These are phyloP conservation scores for Latrodectus elegans DNA, from an alignment of 2,888 invertebrate species.

Conservation along the genomic window DNA sequence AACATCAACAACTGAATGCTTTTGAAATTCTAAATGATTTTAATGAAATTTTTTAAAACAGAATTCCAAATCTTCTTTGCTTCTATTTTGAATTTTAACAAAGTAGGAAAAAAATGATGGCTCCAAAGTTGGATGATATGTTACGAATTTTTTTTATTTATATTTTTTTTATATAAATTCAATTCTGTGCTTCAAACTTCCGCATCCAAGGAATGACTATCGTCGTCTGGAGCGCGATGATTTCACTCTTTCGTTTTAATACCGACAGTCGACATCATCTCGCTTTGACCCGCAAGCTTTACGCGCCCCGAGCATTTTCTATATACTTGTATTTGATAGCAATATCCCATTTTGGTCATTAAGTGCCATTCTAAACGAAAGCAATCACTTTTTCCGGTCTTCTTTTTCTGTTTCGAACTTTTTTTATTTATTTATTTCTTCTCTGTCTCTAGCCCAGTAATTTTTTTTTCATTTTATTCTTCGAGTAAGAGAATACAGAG, in stretches of 20 bases:
- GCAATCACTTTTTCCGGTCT: slow-evolving; percentile 46
- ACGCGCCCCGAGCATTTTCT: slow-evolving; percentile 29
- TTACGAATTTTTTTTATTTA: background rate
- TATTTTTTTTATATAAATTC: background rate
- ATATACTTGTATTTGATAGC: slow-evolving; percentile 36
- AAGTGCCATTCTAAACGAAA: slow-evolving; percentile 44
- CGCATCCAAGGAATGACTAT: slow-evolving; percentile 9
- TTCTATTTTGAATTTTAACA: background rate
- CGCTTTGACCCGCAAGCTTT: slow-evolving; percentile 20
- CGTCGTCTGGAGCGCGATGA: background rate
- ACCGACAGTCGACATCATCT: background rate
- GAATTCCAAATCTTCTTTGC: background rate
- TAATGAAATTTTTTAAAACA: too few relatives aligned
- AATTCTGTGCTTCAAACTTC: slow-evolving; percentile 35
- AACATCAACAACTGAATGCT: too few relatives aligned
- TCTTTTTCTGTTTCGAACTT: slow-evolving; percentile 13
- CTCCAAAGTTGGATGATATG: background rate
- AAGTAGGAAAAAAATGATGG: background rate
- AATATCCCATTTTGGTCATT: slow-evolving; percentile 53
- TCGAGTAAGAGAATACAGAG: background rate
- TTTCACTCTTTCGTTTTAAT: slow-evolving; percentile 34
- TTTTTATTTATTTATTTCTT: slow-evolving; percentile 23
- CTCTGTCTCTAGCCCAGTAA: background rate
- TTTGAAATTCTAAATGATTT: too few relatives aligned
- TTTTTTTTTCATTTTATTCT: background rate